Base-by-base conservation (phyloP, 2,797 vertebrate species). In the Myiotriccus ornatus region DNA sequence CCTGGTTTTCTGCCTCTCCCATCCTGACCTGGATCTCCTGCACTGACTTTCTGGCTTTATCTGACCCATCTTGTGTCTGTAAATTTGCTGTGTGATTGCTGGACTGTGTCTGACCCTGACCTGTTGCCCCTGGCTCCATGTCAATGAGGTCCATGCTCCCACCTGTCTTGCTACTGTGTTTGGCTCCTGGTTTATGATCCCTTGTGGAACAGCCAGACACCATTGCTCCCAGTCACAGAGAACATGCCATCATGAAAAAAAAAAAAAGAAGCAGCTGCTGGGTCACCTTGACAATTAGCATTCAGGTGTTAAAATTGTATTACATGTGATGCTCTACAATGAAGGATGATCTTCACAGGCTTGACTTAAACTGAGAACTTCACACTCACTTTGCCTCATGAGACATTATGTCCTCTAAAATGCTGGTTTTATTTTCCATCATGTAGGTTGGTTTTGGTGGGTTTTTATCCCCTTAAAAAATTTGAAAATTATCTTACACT, bases 161-260 rank as follows among this genome's bases (percentile, higher is more conserved):
- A 70, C 9, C 6, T 1, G 1, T 3, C 28, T 68, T 63, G 10
- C 4, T 57, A 7, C 24, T 14, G 5, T 12, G 2, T 21, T 80
- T 55, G 37, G 13, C 15, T 68, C 21, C 24, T 73, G 65, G 28
- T 3, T 81, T 39, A 9, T 8, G 44, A 43, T 39, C 5, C 8
- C 18, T 43, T 19, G 22, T 17, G 28, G 67, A 87, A 9, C 13
- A 90, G 21, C 18, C 21, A 47, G 37, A 28, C 16, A 39, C 12
- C 52, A 65, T 17, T 41, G 17, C 27, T 70, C 14, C 23, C 47
- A 67, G 13, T 41, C 12, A 25, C 16, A 55, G 44, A 79, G 3
- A 6, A 39, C 63, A 7, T 4, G 2, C 9, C 5, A 3, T 8
- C 10, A 23, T 7, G 20, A 88, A 34, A 85, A 91, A 85, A 39